A percentile compares a stretch with the other conserved stretches of the same genome.
These are phyloP conservation scores for Papilio helenus DNA, from an alignment of 1,140 invertebrate genomes.

Conservation along the genomic window DNA sequence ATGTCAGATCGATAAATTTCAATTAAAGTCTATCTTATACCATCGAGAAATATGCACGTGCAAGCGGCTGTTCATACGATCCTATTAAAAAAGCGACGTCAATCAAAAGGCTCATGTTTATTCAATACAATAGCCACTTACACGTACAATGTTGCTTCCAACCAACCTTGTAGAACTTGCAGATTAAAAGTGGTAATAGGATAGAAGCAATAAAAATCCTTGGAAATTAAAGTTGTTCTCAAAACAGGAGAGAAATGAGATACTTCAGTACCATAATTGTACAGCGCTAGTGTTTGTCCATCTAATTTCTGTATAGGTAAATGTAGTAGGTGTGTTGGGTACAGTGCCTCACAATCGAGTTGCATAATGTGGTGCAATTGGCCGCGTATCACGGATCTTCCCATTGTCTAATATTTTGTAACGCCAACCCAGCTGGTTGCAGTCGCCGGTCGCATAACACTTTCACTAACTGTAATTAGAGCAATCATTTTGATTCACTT, in stretches of 20 bases:
- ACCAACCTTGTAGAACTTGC: background rate
- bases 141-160: background rate
- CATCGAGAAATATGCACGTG: background rate
- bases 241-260: no score
- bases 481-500: constrained; percentile 39
- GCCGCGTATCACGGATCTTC: constrained; percentile 35
- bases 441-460: constrained; percentile 30
- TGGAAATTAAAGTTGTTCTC: background rate
- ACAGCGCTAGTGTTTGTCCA: background rate
- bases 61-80: background rate
- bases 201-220: background rate
- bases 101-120: constrained; percentile 18
- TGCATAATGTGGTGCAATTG: constrained; percentile 41
- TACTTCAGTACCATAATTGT: background rate
- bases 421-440: constrained; percentile 34
- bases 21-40: background rate
- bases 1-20: background rate
- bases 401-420: constrained; percentile 44
- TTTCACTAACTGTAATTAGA: constrained; percentile 39
- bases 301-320: background rate
- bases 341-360: background rate
- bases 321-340: background rate
- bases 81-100: constrained; percentile 24
- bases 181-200: background rate
- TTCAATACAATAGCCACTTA: constrained; percentile 11